A percentile compares a stretch with the other conserved stretches of the same genome.
Evolutionary conservation across 2,113 vertebrate genomes (phyloP).

Genomic region (Tretioscincus oriximinensis): DNA sequence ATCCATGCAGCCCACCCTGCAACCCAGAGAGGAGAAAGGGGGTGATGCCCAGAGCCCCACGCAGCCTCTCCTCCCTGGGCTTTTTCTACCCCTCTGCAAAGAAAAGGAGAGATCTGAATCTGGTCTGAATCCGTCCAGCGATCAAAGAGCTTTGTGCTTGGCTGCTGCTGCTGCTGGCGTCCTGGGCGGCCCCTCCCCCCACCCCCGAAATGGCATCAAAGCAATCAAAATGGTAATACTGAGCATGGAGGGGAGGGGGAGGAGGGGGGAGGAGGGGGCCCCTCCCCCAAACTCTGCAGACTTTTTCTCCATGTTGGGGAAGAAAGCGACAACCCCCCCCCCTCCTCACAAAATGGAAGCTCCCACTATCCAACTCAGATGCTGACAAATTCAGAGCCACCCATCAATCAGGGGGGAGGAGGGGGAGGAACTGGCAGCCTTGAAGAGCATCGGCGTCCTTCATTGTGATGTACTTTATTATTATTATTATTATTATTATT

Average conservation of each 20-base stretch:
- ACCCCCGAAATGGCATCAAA: conserved; percentile 96
- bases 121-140: conserved; percentile 75
- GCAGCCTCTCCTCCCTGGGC: conserved; percentile 47
- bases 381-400: conserved; percentile 68
- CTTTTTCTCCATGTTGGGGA: conserved; percentile 89
- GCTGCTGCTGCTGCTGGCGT: no score
- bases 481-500: no score
- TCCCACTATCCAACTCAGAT: conserved; percentile 88
- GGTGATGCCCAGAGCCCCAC: conserved; percentile 52
- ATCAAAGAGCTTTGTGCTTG: conserved; percentile 83
- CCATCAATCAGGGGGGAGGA: conserved; percentile 49
- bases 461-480: no score
- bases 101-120: conserved; percentile 72
- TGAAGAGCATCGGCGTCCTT: neutral
- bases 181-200: conserved; percentile 81
- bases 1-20: conserved; percentile 68
- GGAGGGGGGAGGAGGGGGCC: no score
- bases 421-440: neutral
- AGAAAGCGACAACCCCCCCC: conserved; percentile 78
- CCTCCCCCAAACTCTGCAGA: conserved; percentile 93
- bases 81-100: neutral
- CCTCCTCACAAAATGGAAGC: conserved; percentile 94
- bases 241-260: conserved; percentile 92
- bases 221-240: conserved; percentile 99
- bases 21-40: conserved; percentile 40